phyloP scores from a whole-genome alignment of 1,140 invertebrate species.

The Calliphora vicina region DNA sequence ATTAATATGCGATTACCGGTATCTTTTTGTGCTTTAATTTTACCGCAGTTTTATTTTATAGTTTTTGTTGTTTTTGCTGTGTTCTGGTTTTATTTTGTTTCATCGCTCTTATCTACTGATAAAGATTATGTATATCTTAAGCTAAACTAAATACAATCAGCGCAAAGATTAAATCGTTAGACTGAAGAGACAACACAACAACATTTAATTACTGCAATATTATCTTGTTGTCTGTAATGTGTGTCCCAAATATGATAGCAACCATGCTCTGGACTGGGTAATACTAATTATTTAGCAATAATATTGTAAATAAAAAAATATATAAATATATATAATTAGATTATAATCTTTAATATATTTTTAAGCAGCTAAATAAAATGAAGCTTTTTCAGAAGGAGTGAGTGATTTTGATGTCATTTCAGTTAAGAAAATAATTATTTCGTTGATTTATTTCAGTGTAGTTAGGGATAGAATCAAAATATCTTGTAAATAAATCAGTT shows the following conservation, averaged over 20 bases:
- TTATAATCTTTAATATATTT: too few relatives aligned
- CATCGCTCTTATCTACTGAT: conserved; percentile 22
- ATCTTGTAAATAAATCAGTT: too few relatives aligned
- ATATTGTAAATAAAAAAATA: too few relatives aligned
- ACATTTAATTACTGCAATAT: conserved; percentile 20
- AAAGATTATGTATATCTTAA: conserved; percentile 33
- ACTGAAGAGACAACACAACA: neutral
- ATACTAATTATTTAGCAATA: too few relatives aligned
- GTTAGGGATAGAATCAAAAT: too few relatives aligned
- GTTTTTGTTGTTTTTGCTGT: neutral
- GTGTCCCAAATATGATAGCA: neutral
- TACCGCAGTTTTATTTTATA: neutral
- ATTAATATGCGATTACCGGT: neutral
- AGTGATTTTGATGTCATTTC: too few relatives aligned
- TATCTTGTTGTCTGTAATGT: conserved; percentile 1
- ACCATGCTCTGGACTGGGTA: too few relatives aligned
- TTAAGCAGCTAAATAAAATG: too few relatives aligned
- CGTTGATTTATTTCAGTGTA: too few relatives aligned
- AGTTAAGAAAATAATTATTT: too few relatives aligned
- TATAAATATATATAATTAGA: too few relatives aligned
- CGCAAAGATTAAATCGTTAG: conserved; percentile 21
- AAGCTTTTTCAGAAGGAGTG: too few relatives aligned
- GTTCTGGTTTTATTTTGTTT: neutral
- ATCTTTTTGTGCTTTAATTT: conserved; percentile 8
- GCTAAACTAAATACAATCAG: neutral